Percentiles rank a stretch among this genome's conserved stretches.
These are phyloP conservation scores for Stegana nigrithorax DNA, from an alignment of 2,888 invertebrate species.

Conservation along the genomic window DNA sequence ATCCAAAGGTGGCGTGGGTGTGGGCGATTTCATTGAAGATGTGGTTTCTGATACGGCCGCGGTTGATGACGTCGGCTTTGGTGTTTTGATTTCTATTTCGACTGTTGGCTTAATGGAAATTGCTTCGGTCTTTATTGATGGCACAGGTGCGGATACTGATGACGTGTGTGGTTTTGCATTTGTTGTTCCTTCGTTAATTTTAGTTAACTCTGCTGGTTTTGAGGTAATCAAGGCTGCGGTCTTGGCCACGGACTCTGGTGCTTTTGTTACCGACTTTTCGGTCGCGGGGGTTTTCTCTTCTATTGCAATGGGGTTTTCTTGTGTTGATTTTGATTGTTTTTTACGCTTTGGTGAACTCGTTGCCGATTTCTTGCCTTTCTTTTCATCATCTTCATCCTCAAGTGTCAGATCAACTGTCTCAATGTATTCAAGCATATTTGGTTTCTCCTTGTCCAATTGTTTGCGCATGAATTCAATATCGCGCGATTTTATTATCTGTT, in stretches of 20 bases:
- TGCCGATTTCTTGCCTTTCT: slow-evolving; percentile 33
- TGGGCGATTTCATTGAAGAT: background rate
- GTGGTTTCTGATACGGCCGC: background rate
- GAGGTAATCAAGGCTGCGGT: background rate
- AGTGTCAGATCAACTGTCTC: slow-evolving; percentile 63
- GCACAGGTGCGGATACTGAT: background rate
- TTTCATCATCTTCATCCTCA: slow-evolving; percentile 61
- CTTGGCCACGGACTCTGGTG: too few species aligned
- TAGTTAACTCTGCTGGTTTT: slow-evolving; percentile 22
- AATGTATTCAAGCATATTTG: slow-evolving; percentile 59
- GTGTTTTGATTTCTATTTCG: background rate
- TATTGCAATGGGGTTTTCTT: slow-evolving; percentile 28
- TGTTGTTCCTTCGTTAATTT: background rate
- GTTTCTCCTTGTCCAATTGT: slow-evolving; percentile 59
- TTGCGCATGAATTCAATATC: slow-evolving; percentile 62
- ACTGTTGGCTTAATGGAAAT: background rate
- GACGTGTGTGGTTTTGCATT: background rate
- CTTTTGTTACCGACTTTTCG: slow-evolving; percentile 16
- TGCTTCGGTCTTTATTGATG: background rate
- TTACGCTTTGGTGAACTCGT: slow-evolving; percentile 39
- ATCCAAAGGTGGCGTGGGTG: slow-evolving; percentile 37
- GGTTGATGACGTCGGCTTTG: background rate
- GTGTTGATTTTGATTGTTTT: slow-evolving; percentile 25
- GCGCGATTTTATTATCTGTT: slow-evolving; percentile 50
- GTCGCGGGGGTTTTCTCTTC: slow-evolving; percentile 35